These are phyloP conservation scores for Melinaea marsaeus DNA, from an alignment of 2,888 invertebrate species.

Conservation along the genomic window DNA sequence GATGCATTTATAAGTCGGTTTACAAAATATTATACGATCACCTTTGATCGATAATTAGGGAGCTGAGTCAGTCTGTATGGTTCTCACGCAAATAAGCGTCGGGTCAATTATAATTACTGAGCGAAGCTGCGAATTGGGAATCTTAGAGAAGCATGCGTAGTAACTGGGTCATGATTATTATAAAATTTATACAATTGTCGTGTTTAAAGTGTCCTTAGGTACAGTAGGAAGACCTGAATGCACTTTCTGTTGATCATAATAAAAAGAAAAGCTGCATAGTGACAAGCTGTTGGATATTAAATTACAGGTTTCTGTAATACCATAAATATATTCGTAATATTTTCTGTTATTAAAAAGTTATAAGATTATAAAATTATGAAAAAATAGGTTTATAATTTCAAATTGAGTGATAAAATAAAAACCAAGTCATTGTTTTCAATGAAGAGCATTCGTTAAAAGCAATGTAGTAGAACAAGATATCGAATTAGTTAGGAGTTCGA, in stretches of 20 bases:
- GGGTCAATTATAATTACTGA: slow-evolving; percentile 25
- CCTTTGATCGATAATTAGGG: background rate
- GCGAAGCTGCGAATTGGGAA: slow-evolving; percentile 20
- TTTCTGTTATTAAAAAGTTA: no score
- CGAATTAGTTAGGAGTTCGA: background rate
- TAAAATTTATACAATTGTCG: slow-evolving; percentile 10
- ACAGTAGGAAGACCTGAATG: background rate
- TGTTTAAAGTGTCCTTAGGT: slow-evolving; percentile 16
- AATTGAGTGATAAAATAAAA: no score
- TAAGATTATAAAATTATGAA: no score
- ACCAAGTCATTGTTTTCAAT: background rate
- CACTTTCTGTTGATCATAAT: no score
- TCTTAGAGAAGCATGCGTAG: slow-evolving; percentile 2
- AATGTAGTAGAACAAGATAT: background rate
- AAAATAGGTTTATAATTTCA: no score
- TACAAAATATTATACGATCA: background rate
- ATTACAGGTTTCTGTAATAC: no score
- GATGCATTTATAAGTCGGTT: background rate
- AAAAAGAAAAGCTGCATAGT: no score
- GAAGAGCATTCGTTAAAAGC: background rate
- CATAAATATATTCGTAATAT: no score
- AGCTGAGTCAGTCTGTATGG: slow-evolving; percentile 9
- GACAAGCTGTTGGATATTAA: no score
- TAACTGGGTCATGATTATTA: slow-evolving; percentile 13
- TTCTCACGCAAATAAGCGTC: slow-evolving; percentile 27